Conservation (phyloP, 2,888 invertebrate species). For the Eremobia ochroleuca region DNA sequence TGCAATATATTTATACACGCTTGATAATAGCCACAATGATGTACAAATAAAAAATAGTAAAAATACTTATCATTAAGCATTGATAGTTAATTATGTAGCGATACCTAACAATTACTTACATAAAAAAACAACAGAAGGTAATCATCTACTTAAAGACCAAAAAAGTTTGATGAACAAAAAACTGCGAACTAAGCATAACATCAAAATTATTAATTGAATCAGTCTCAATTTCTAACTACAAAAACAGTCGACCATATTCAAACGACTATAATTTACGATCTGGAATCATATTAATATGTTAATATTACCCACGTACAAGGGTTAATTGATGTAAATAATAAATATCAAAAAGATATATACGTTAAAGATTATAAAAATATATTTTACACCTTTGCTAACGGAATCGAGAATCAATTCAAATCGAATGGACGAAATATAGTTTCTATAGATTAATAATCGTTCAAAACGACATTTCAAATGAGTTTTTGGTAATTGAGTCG, state of each 20-base stretch:
- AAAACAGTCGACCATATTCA: constrained; percentile 70
- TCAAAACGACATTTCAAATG: constrained; percentile 74
- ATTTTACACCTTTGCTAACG: constrained; percentile 81
- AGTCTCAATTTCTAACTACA: constrained; percentile 76
- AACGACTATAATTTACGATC: constrained; percentile 81
- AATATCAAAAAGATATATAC: constrained; percentile 78
- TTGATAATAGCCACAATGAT: neutral
- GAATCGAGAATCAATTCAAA: constrained; percentile 77
- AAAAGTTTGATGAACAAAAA: constrained; percentile 51
- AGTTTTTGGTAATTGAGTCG: constrained; percentile 76
- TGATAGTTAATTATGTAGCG: constrained; percentile 3
- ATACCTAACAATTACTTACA: constrained; percentile 19
- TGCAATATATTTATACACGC: too few relatives aligned
- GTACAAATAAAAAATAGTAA: neutral
- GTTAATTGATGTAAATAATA: constrained; percentile 87
- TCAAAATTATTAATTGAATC: constrained; percentile 81
- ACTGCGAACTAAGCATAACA: constrained; percentile 31
- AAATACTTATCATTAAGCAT: constrained; percentile 20
- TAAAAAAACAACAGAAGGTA: constrained; percentile 21
- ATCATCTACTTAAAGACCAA: constrained; percentile 34
- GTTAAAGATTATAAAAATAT: constrained; percentile 70
- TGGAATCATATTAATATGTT: constrained; percentile 83
- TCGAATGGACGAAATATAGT: constrained; percentile 75
- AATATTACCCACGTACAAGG: constrained; percentile 79
- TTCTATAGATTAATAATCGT: constrained; percentile 75